Percentiles rank a stretch among this genome's conserved stretches.
These are phyloP conservation scores for Trisateles emortualis DNA, from an alignment of 2,888 invertebrate species.

Conservation along the genomic window DNA sequence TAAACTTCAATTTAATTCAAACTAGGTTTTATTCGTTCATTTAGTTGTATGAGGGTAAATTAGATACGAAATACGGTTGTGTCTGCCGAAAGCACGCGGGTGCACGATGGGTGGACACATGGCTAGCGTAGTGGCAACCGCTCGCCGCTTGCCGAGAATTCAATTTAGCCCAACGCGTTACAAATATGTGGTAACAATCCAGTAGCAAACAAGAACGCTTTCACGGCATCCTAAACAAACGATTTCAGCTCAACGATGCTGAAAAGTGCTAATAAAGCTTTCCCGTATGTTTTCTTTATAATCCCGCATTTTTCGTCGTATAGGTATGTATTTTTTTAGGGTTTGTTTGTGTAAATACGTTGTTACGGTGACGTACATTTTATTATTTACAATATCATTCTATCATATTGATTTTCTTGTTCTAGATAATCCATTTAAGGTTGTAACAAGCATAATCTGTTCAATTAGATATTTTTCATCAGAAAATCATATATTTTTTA, in stretches of 20 bases:
- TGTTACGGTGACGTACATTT: background rate
- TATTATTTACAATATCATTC: background rate
- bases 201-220: constrained; percentile 14
- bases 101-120: constrained; percentile 17
- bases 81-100: constrained; percentile 15
- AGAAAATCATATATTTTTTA: too few relatives aligned
- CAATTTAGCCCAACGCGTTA: constrained; percentile 51
- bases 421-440: background rate
- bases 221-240: constrained; percentile 24
- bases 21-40: constrained; percentile 2
- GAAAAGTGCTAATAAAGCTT: constrained; percentile 25
- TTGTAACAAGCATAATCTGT: too few relatives aligned
- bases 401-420: background rate
- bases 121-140: constrained; percentile 1
- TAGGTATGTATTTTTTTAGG: background rate
- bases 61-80: constrained; percentile 15
- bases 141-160: constrained; percentile 42
- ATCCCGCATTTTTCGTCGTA: constrained; percentile 1
- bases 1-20: too few relatives aligned
- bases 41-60: constrained; percentile 2
- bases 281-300: constrained; percentile 8
- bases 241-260: constrained; percentile 11
- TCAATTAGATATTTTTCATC: too few relatives aligned
- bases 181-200: constrained; percentile 40
- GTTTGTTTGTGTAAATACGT: background rate